Conservation (phyloP, 2,113 vertebrate species). For the Tiliqua scincoides region DNA sequence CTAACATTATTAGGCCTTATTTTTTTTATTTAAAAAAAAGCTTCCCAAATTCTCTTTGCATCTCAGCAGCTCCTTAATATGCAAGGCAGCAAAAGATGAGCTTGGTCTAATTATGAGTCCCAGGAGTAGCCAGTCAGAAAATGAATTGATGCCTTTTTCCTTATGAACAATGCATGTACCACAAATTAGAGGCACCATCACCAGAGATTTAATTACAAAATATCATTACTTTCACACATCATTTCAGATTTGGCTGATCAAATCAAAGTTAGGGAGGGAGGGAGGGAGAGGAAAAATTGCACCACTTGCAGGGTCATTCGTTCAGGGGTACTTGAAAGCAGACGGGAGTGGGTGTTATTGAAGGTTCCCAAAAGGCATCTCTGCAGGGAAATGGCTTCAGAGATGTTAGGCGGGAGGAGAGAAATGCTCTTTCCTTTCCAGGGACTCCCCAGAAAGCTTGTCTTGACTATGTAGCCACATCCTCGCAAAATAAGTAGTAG, state of each 20-base stretch:
- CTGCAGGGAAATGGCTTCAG: slow-evolving; percentile 36
- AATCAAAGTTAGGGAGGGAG: slow-evolving; percentile 77
- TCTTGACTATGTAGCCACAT: neutral
- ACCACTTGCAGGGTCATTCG: slow-evolving; percentile 78
- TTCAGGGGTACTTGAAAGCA: slow-evolving; percentile 67
- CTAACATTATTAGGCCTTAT: slow-evolving; percentile 76
- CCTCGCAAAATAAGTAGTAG: rapidly evolving
- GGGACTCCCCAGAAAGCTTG: slow-evolving; percentile 18
- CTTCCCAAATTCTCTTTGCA: slow-evolving; percentile 79
- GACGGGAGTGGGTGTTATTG: slow-evolving; percentile 52
- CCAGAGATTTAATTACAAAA: slow-evolving; percentile 89
- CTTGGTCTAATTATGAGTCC: slow-evolving; percentile 84
- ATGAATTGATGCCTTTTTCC: slow-evolving; percentile 86
- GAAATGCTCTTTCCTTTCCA: slow-evolving; percentile 45
- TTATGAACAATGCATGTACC: slow-evolving; percentile 87
- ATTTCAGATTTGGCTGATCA: slow-evolving; percentile 87
- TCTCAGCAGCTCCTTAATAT: slow-evolving; percentile 86
- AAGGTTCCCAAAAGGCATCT: slow-evolving; percentile 68
- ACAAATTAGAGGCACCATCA: slow-evolving; percentile 83
- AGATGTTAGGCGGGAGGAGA: neutral
- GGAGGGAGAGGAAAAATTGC: slow-evolving; percentile 69
- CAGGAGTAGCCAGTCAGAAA: slow-evolving; percentile 86
- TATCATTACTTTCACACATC: slow-evolving; percentile 88
- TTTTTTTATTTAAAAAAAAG: neutral
- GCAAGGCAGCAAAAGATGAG: slow-evolving; percentile 81